These are phyloP conservation scores for Pristiophorus japonicus DNA, from an alignment of 2,113 vertebrate species.

Conservation along the genomic window DNA sequence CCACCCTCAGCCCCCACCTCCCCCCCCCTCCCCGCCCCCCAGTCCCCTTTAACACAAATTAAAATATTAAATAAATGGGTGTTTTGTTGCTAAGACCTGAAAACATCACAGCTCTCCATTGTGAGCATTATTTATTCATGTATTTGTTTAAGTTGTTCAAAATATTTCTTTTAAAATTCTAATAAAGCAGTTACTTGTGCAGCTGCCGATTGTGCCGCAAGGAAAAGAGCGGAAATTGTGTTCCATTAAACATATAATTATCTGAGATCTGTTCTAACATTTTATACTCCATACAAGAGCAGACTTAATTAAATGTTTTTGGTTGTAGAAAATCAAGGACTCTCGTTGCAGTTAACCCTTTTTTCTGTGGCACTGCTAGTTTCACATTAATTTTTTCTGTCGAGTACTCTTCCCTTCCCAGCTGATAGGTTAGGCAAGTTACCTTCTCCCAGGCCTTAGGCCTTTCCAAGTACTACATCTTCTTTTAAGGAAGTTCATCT, in stretches of 20 bases:
- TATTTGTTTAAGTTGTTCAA: conserved; percentile 14
- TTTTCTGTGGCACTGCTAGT: neutral
- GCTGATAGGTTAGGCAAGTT: neutral
- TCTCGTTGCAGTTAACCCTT: neutral
- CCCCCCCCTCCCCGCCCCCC: too few species aligned
- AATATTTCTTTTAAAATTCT: conserved; percentile 30
- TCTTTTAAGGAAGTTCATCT: neutral
- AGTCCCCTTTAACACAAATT: conserved; percentile 13
- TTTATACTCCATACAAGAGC: conserved; percentile 2
- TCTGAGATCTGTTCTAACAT: conserved; percentile 9
- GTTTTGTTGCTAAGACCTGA: neutral
- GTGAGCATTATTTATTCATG: conserved; percentile 22
- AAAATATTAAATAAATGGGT: neutral
- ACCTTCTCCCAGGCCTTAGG: neutral
- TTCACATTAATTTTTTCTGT: neutral
- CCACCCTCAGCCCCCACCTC: too few species aligned
- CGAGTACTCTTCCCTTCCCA: neutral
- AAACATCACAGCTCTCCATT: neutral
- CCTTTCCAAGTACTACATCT: neutral
- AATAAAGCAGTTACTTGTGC: conserved; percentile 12
- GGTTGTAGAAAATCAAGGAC: neutral
- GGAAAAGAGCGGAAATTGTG: neutral
- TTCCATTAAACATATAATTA: conserved; percentile 36
- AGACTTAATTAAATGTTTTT: conserved; percentile 35
- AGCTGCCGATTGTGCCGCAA: neutral